A percentile compares a stretch with the other conserved stretches of the same genome.
Evolutionary conservation across 2,888 invertebrate species (phyloP).

Genomic region (Pachliopta kotzebuea): DNA sequence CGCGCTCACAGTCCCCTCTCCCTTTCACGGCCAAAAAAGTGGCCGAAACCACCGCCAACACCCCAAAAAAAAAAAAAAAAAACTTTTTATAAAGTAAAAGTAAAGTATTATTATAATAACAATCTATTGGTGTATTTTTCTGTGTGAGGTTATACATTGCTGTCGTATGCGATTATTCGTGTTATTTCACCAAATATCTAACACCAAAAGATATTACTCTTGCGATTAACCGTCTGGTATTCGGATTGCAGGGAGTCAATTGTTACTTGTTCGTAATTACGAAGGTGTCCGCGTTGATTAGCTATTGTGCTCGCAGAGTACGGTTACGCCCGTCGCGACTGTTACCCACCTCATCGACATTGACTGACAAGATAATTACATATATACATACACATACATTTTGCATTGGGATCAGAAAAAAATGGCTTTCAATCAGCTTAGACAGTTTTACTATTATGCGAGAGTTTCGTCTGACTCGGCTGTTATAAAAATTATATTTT

Average conservation of each 20-base stretch:
- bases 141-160: background rate
- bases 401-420: background rate
- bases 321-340: conserved; percentile 8
- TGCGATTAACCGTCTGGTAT: conserved; percentile 39
- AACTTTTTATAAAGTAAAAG: too few species aligned
- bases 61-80: too few species aligned
- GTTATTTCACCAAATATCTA: background rate
- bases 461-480: background rate
- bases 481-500: too few species aligned
- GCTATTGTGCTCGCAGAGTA: conserved; percentile 11
- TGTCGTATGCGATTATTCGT: background rate
- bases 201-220: conserved; percentile 49
- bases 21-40: too few species aligned
- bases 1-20: too few species aligned
- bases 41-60: too few species aligned
- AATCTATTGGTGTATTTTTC: background rate
- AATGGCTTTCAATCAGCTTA: background rate
- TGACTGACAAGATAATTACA: conserved; percentile 18
- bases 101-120: too few species aligned
- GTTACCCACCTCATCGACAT: conserved; percentile 7
- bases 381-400: background rate
- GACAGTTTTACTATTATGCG: background rate
- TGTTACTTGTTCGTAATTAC: conserved; percentile 18
- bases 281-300: conserved; percentile 14
- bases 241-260: conserved; percentile 9